Evolutionary conservation across 2,888 invertebrate genomes (phyloP), one percentile per base, ranked within the genome.

Genomic region (Druceiella hillmani): DNA sequence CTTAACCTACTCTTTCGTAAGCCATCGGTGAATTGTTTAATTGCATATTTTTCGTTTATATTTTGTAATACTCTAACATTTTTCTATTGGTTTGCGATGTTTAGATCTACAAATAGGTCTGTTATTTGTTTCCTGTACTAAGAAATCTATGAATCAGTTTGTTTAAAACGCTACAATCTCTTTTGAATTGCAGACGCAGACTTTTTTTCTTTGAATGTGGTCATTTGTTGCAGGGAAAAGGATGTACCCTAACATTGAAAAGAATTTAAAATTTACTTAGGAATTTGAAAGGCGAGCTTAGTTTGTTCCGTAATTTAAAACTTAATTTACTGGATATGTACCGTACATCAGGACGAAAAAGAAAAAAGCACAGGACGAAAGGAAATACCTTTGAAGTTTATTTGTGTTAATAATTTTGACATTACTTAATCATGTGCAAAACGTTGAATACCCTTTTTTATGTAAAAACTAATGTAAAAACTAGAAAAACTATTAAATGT

Each of bases 21-120:
- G n/a, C 34, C 34, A 9, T 34, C 34, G 25, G 34, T 6, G 10
- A 34, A 34, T 9, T 17, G 9, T 25, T 34, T 24, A 5, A 34
- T 34, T 3, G 34, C 34, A 3, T 16, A 9, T 17, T 34, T 34
- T 25, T 25, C 34, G 26, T 34, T 34, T 3, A 34, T 14, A 34
- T 16, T 10, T 13, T 25, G 4, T 34, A 9, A 15, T 34, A 34
- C n/a, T 3, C 3, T 10, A 9, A 11, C 3, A 16, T 4, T 4
- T 34, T 25, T 3, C 25, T 16, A 4, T 34, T 11, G 3, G 34
- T 26, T 17, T 34, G 34, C 3, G 34, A 34, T 26, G 26, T 34
- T 34, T 3, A 34, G 10, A 11, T 34, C 20, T 4, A 34, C 24
- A 27, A 34, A 34, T n/a, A 34, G 6, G 4, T 34, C 34, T 13